phyloP scores from a whole-genome alignment of 2,797 vertebrate species.

The Phyllotis vaccarum region DNA sequence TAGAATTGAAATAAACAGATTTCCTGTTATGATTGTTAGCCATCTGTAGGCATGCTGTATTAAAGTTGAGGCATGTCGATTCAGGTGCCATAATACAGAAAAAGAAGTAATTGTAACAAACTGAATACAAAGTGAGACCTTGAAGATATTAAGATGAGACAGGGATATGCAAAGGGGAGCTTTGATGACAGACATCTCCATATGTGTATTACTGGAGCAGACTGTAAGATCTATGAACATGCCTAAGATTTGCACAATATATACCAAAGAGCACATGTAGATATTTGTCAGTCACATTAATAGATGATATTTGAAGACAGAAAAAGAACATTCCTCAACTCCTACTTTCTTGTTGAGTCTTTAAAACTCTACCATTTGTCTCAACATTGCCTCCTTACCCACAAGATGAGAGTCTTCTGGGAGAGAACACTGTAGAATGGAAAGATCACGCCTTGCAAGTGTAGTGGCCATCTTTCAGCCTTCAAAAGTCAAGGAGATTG shows the following conservation, averaged over 20 bases:
- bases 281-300: slow-evolving; percentile 21
- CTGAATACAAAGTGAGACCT: neutral
- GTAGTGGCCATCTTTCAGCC: neutral
- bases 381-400: neutral
- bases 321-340: neutral
- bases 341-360: slow-evolving; percentile 3
- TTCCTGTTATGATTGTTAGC: slow-evolving; percentile 5
- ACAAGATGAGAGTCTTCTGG: neutral
- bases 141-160: neutral
- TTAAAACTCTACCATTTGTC: slow-evolving; percentile 19
- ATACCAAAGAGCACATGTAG: neutral
- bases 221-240: neutral
- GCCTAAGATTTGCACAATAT: neutral
- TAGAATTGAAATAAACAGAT: slow-evolving; percentile 16
- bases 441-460: neutral
- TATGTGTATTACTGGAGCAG: neutral
- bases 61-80: neutral
- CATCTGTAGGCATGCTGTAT: neutral
- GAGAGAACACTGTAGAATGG: neutral
- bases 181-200: neutral
- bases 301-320: slow-evolving; percentile 5
- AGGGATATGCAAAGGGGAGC: neutral
- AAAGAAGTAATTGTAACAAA: neutral
- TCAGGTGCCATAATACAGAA: neutral
- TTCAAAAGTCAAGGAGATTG: neutral